Conservation (phyloP, 2,113 vertebrate species). For the Poicephalus gulielmi region DNA sequence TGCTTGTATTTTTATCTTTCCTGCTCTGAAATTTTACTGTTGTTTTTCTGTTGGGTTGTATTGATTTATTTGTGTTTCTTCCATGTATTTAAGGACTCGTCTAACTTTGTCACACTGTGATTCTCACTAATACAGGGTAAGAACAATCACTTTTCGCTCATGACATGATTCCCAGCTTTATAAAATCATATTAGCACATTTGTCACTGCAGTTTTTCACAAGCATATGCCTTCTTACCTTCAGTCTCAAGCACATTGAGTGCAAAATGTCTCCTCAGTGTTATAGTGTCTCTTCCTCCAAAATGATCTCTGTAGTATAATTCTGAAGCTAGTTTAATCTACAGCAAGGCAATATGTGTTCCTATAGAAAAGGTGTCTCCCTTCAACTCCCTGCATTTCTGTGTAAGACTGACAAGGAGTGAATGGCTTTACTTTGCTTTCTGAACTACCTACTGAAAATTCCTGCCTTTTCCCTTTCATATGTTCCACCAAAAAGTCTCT, state of each 20-base stretch:
- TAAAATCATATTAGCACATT: not conserved
- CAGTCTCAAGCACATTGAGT: not conserved
- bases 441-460: not conserved
- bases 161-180: not conserved
- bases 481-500: not conserved
- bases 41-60: not conserved
- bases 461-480: not conserved
- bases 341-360: not conserved
- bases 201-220: not conserved
- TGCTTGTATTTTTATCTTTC: not conserved
- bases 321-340: not conserved
- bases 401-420: not conserved
- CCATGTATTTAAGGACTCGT: not conserved
- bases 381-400: not conserved
- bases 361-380: not conserved
- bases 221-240: not conserved
- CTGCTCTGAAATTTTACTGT: not conserved
- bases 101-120: not conserved
- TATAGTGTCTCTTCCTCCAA: not conserved
- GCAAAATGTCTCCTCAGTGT: not conserved
- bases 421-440: not conserved
- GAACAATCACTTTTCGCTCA: not conserved
- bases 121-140: not conserved
- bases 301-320: not conserved
- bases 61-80: not conserved